Percentiles rank a stretch among this genome's conserved stretches.
phyloP scores from a whole-genome alignment of 1,140 invertebrate species.

The Microplitis mediator region DNA sequence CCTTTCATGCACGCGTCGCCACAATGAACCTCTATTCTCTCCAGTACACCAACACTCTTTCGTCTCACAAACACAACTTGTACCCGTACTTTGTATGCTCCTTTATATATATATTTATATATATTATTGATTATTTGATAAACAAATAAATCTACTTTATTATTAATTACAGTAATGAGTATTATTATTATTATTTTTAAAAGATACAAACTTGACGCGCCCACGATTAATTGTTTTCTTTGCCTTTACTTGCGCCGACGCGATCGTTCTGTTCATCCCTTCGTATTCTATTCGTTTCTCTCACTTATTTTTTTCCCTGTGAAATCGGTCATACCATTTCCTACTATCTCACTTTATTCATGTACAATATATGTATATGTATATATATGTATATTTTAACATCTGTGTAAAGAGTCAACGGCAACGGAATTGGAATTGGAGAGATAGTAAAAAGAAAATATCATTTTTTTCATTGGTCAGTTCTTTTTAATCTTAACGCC shows the following conservation, averaged over 20 bases:
- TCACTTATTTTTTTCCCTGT: background rate
- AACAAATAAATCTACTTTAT: background rate
- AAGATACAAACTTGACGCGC: conserved; percentile 2
- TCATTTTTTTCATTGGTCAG: no score
- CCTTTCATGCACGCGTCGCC: conserved; percentile 15
- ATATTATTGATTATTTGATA: background rate
- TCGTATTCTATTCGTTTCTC: background rate
- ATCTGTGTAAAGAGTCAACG: no score
- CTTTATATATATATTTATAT: background rate
- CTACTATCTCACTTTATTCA: background rate
- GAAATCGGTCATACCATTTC: background rate
- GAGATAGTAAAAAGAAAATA: no score
- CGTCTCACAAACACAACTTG: no score
- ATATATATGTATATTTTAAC: no score
- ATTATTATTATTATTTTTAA: background rate
- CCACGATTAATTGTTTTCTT: background rate
- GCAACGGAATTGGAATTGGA: no score
- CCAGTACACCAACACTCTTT: background rate
- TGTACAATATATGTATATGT: no score
- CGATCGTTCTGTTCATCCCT: background rate
- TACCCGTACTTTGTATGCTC: background rate
- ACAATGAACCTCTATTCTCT: background rate
- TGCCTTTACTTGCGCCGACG: background rate
- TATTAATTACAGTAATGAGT: background rate
- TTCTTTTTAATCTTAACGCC: no score